Evolutionary conservation across 2,797 vertebrate species (phyloP), one percentile per base, ranked within the genome.

Genomic region (Serranus cabrilla): DNA sequence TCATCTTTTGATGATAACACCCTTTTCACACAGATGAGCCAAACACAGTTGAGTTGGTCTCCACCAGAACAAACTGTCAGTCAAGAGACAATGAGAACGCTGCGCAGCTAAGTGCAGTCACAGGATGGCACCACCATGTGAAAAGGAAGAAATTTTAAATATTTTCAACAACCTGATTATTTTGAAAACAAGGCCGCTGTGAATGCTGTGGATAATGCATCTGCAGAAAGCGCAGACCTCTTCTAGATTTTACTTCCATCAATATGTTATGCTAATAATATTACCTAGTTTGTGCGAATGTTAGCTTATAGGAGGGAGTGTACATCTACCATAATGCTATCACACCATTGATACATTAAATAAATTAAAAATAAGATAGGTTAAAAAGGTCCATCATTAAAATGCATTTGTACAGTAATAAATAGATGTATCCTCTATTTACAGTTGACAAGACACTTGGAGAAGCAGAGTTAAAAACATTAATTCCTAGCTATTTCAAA

Each of bases 341-440:
- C 64, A 65, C 59, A 73, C 56, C 63, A 74, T 51, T 20, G 45
- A 82, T 51, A 74, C 42, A 81, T 73, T 39, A 86, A 91, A 92
- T 89, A 90, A 89, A 85, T 91, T 86, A 90, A 86, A 83, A 87
- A 83, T 37, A 76, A 83, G 69, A 82, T 37, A 71, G 59, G 60
- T 78, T 84, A 88, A 85, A 82, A 83, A 85, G 69, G 71, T 83
- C 31, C 68, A 59, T 80, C 55, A 62, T 92, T 90, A 81, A 82
- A 91, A 85, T 70, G 47, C 50, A 42, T 86, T 89, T 86, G 45
- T 89, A 91, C 87, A 92, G 87, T 88, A 94, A 95, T 94, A 95
- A 95, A 94, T 94, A 94, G 90, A 87, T 85, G 71, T 81, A 63
- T 82, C 79, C 83, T 88, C 70, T 91, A 83, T 92, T 91, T 91